These are phyloP conservation scores for Laterallus jamaicensis DNA, from an alignment of 2,113 vertebrate species.

Conservation along the genomic window DNA sequence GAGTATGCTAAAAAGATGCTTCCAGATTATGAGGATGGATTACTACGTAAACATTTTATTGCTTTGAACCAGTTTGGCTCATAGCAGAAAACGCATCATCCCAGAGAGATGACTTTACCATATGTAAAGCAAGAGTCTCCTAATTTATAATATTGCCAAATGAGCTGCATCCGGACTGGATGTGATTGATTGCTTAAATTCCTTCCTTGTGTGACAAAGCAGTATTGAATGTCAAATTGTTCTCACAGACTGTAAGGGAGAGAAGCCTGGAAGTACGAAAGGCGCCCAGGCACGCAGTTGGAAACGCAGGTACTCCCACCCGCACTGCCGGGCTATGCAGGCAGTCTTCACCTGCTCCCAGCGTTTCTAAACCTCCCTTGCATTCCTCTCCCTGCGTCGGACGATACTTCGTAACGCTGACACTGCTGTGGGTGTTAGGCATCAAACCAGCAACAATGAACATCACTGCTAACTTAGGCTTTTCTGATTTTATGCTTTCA, in stretches of 20 bases:
- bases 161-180: neutral
- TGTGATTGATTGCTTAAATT: neutral
- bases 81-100: neutral
- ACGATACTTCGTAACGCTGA: neutral
- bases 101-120: neutral
- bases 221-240: neutral
- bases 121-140: neutral
- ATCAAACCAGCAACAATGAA: neutral
- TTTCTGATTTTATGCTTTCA: neutral
- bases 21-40: neutral
- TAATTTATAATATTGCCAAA: neutral
- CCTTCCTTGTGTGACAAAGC: neutral
- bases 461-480: fast-evolving
- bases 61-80: neutral
- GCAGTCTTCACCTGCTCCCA: neutral
- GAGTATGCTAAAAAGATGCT: neutral
- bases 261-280: neutral
- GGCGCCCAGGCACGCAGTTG: neutral
- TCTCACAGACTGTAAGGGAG: neutral
- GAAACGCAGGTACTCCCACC: neutral
- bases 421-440: neutral
- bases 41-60: neutral
- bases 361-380: neutral
- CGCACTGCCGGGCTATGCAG: neutral
- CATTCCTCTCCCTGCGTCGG: neutral